These are phyloP conservation scores for Teleogryllus occipitalis DNA, from an alignment of 1,140 invertebrate genomes.

Conservation along the genomic window DNA sequence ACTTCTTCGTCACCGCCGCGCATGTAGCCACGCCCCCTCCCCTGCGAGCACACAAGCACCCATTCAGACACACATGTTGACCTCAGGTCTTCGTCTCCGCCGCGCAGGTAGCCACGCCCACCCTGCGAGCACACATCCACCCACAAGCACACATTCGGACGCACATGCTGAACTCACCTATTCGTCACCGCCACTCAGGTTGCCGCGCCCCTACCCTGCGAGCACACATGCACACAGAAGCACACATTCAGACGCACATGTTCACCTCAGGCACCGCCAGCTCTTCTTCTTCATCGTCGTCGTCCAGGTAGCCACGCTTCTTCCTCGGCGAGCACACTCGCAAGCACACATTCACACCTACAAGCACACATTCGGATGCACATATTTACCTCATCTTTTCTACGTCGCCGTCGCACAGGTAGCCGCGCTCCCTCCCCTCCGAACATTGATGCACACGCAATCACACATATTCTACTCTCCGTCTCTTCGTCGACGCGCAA, in stretches of 20 bases:
- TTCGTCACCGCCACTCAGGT: constrained; percentile 65
- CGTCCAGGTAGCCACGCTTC: constrained; percentile 48
- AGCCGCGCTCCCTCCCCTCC: constrained; percentile 14
- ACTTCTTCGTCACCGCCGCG: constrained; percentile 63
- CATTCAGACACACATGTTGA: background rate
- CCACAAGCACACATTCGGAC: background rate
- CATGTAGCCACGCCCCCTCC: constrained; percentile 41
- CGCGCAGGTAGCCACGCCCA: constrained; percentile 48
- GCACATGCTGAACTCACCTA: constrained; percentile 66
- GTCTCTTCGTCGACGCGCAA: too few relatives aligned
- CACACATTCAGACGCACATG: background rate
- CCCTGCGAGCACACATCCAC: too few relatives aligned
- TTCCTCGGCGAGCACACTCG: background rate
- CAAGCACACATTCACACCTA: too few relatives aligned
- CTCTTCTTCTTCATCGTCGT: constrained; percentile 63
- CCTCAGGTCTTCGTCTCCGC: constrained; percentile 67
- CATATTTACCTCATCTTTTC: constrained; percentile 59
- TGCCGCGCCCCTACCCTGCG: constrained; percentile 13
- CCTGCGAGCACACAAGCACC: background rate
- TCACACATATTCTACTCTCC: too few relatives aligned
- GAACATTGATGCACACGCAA: too few relatives aligned
- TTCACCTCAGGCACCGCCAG: constrained; percentile 36
- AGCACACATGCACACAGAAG: background rate
- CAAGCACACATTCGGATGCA: too few relatives aligned
- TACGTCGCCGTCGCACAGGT: constrained; percentile 65